phyloP scores from a whole-genome alignment of 2,888 invertebrate species.

The Lasioglossum calceatum region DNA sequence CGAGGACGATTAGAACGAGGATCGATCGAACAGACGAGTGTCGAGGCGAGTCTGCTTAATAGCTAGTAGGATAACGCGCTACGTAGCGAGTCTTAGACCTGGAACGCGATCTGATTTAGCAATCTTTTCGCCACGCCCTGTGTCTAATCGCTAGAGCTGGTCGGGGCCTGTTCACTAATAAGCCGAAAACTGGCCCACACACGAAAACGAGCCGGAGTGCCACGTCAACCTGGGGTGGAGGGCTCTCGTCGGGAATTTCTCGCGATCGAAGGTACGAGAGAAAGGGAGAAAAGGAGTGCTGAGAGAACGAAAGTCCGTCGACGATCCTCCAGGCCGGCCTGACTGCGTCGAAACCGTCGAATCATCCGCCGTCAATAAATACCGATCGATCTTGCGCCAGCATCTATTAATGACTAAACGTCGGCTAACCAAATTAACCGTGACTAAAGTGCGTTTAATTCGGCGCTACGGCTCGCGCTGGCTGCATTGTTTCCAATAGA shows the following conservation, averaged over 20 bases:
- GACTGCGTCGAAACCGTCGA: constrained; percentile 76
- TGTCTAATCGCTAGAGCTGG: constrained; percentile 82
- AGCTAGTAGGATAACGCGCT: constrained; percentile 45
- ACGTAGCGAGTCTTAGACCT: constrained; percentile 28
- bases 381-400: constrained; percentile 80
- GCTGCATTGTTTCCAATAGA: constrained; percentile 54
- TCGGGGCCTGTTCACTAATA: constrained; percentile 81
- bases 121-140: constrained; percentile 83
- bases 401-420: constrained; percentile 79
- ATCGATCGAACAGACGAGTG: constrained; percentile 30
- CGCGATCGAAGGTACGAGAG: background rate
- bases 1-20: constrained; percentile 14
- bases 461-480: constrained; percentile 52
- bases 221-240: constrained; percentile 3
- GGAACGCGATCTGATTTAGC: constrained; percentile 79
- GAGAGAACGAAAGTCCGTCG: constrained; percentile 53
- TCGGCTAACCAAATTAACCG: constrained; percentile 84
- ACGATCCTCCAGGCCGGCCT: constrained; percentile 43
- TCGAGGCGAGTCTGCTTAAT: constrained; percentile 46
- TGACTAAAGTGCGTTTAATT: constrained; percentile 82
- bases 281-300: constrained; percentile 9
- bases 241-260: constrained; percentile 2
- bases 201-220: constrained; percentile 64
- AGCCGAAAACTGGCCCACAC: constrained; percentile 81
- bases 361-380: constrained; percentile 83